phyloP scores from a whole-genome alignment of 1,140 invertebrate species.

The Leptestheria dahalacensis region DNA sequence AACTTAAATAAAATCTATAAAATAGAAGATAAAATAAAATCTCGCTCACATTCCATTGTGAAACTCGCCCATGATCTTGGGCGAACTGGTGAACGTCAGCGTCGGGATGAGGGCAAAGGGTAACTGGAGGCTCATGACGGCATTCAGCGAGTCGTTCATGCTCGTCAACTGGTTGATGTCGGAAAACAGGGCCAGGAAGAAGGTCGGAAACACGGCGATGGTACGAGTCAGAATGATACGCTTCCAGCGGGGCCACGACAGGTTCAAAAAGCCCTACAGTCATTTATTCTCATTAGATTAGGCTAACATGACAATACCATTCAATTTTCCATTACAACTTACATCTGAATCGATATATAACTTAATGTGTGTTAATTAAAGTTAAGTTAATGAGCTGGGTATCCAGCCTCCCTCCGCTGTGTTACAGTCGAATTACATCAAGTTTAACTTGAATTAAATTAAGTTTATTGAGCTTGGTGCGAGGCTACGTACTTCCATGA shows the following conservation, averaged over 20 bases:
- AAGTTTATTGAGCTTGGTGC: background rate
- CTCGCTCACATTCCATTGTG: constrained; percentile 49
- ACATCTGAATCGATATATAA: background rate
- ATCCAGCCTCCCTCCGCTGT: no score
- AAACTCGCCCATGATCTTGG: constrained; percentile 68
- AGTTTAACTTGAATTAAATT: no score
- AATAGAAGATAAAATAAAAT: constrained; percentile 3
- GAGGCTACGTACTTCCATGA: constrained; percentile 41
- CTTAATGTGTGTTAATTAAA: background rate
- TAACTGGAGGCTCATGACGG: constrained; percentile 70
- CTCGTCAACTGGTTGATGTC: constrained; percentile 56
- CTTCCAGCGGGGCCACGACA: constrained; percentile 78
- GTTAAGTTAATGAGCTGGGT: background rate
- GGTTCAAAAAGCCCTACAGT: constrained; percentile 78
- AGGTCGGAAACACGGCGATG: constrained; percentile 80
- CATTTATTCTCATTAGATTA: no score
- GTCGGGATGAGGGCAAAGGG: constrained; percentile 73
- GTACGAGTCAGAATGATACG: constrained; percentile 69
- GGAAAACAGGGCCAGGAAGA: constrained; percentile 57
- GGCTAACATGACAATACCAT: no score
- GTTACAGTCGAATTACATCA: no score
- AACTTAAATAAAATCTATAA: no score
- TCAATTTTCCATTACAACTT: no score
- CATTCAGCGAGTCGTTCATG: constrained; percentile 84
- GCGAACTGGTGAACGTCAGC: constrained; percentile 70